These are phyloP conservation scores for Cebidichthys violaceus DNA, from an alignment of 2,113 vertebrate species.

Conservation along the genomic window DNA sequence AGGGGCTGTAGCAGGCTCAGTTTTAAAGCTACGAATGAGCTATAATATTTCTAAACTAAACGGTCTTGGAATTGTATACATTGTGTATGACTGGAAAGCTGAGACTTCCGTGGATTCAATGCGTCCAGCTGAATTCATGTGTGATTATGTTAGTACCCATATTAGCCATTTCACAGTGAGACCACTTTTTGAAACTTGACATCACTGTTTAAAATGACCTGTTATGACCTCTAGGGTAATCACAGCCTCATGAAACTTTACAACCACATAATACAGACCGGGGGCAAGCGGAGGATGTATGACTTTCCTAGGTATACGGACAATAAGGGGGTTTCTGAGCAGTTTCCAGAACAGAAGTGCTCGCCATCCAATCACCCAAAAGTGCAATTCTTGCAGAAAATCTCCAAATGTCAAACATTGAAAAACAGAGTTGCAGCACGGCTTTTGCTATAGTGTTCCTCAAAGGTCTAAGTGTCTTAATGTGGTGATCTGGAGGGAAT, in stretches of 20 bases:
- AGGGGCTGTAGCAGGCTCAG: too few relatives aligned
- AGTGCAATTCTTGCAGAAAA: too few relatives aligned
- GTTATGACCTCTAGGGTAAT: neutral
- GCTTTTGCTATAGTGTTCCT: too few relatives aligned
- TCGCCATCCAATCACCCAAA: neutral
- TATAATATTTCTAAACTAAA: neutral
- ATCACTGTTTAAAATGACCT: neutral
- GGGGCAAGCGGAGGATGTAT: too few relatives aligned
- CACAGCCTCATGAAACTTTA: neutral
- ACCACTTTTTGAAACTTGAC: neutral
- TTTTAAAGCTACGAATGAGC: neutral
- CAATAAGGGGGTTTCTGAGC: neutral
- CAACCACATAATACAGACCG: too few relatives aligned
- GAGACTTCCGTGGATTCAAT: neutral
- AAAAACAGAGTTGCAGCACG: too few relatives aligned
- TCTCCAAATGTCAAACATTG: neutral
- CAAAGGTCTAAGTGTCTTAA: too few relatives aligned
- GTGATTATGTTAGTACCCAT: neutral
- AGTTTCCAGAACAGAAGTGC: neutral
- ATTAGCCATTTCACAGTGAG: neutral
- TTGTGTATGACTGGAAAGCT: too few relatives aligned
- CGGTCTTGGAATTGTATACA: too few relatives aligned
- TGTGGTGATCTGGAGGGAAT: too few relatives aligned
- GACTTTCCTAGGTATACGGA: neutral
- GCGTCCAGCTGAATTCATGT: neutral